Percentiles rank a stretch among this genome's conserved stretches.
Evolutionary conservation across 1,140 invertebrate genomes (phyloP).

Genomic region (Hycleus phaleratus): DNA sequence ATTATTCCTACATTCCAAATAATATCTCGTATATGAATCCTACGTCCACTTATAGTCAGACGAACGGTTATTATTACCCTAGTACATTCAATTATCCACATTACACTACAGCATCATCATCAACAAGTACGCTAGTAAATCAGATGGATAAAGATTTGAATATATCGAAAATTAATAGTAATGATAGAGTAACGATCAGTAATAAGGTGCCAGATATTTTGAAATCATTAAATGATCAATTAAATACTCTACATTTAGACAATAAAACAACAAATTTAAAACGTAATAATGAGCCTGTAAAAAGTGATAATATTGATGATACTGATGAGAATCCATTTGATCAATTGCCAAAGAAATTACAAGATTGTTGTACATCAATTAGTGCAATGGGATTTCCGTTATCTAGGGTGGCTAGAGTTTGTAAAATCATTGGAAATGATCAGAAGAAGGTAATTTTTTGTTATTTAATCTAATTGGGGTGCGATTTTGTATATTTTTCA

Average conservation of each 20-base stretch:
- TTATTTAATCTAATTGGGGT: constrained; percentile 36
- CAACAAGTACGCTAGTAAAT: too few relatives aligned
- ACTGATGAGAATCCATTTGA: constrained; percentile 47
- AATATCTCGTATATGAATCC: constrained; percentile 39
- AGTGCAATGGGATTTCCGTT: constrained; percentile 79
- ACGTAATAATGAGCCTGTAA: constrained; percentile 27
- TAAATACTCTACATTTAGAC: constrained; percentile 47
- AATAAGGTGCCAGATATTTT: constrained; percentile 66
- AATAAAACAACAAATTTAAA: constrained; percentile 22
- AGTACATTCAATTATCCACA: too few relatives aligned
- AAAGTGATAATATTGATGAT: constrained; percentile 18
- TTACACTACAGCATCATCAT: too few relatives aligned
- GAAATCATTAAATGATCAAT: constrained; percentile 59
- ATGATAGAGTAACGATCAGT: neutral
- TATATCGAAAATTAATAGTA: neutral
- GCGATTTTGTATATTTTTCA: constrained; percentile 43
- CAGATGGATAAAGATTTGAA: too few relatives aligned
- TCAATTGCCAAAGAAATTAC: constrained; percentile 50
- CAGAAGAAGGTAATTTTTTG: constrained; percentile 69
- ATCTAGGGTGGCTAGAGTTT: constrained; percentile 66
- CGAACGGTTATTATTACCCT: constrained; percentile 20
- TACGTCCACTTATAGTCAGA: constrained; percentile 39
- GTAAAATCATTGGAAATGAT: constrained; percentile 64
- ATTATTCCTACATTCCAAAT: constrained; percentile 15
- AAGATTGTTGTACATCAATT: constrained; percentile 61